These are phyloP conservation scores for Varanus komodoensis DNA, from an alignment of 2,113 vertebrate species.

Conservation along the genomic window DNA sequence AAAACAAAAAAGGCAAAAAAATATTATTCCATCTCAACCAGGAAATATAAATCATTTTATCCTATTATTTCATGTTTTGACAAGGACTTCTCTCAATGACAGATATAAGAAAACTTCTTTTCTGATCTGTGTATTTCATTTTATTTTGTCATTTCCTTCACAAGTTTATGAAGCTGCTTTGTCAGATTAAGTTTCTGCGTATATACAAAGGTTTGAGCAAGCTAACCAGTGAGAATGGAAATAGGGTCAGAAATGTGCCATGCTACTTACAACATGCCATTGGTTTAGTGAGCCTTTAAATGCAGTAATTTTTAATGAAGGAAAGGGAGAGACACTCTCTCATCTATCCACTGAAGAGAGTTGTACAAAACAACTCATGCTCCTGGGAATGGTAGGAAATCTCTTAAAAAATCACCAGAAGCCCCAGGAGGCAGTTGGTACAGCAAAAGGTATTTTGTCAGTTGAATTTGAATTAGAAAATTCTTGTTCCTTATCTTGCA, in stretches of 20 bases:
- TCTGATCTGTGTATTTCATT: not conserved
- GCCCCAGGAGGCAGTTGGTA: not conserved
- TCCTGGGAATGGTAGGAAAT: not conserved
- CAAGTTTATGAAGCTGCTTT: constrained; percentile 17
- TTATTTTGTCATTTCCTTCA: constrained; percentile 6
- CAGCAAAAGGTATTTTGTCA: not conserved
- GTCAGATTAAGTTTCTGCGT: not conserved
- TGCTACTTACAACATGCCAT: not conserved
- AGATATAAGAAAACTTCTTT: not conserved
- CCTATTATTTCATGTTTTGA: not conserved
- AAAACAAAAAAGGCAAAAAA: not conserved
- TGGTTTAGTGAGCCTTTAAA: not conserved
- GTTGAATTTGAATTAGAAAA: not conserved
- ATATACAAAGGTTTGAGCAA: constrained; percentile 9
- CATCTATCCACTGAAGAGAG: not conserved
- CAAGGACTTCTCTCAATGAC: fast-evolving
- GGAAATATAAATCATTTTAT: not conserved
- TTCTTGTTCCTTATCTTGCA: constrained; percentile 13
- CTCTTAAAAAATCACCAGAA: not conserved
- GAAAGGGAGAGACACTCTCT: not conserved
- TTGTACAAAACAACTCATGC: not conserved
- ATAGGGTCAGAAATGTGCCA: not conserved
- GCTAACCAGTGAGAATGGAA: not conserved
- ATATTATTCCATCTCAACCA: not conserved
- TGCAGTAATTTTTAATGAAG: not conserved